Conservation (phyloP, 2,888 invertebrate genomes). For the Drosophila neonasuta region DNA sequence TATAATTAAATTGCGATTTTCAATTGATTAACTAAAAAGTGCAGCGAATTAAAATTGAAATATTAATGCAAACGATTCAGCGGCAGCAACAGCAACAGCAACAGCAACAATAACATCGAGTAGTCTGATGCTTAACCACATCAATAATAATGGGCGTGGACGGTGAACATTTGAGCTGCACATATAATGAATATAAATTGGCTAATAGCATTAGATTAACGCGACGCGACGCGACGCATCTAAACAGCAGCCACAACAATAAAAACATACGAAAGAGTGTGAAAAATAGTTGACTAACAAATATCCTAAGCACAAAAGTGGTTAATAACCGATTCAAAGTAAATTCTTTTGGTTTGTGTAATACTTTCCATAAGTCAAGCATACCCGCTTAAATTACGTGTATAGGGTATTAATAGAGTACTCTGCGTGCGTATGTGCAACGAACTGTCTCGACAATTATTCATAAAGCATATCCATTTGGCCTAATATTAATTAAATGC, state of each 20-base stretch:
- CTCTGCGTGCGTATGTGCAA: slow-evolving; percentile 10
- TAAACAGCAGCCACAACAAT: slow-evolving; percentile 25
- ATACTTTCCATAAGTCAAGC: not conserved
- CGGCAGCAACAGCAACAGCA: slow-evolving; percentile 8
- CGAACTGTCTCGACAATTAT: slow-evolving; percentile 52
- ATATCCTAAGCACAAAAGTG: not conserved
- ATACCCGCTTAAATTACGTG: not conserved
- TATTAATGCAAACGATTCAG: slow-evolving; percentile 35
- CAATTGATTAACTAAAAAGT: slow-evolving; percentile 56
- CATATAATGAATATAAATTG: slow-evolving; percentile 62
- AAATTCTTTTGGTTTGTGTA: not conserved
- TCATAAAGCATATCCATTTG: slow-evolving; percentile 60
- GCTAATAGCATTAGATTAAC: slow-evolving; percentile 63
- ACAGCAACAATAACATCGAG: not conserved
- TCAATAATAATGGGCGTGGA: not conserved
- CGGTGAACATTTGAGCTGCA: slow-evolving; percentile 7
- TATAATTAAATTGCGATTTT: slow-evolving; percentile 67
- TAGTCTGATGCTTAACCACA: not conserved
- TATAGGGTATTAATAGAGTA: slow-evolving; percentile 12
- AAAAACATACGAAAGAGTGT: slow-evolving; percentile 9
- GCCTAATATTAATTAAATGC: slow-evolving; percentile 74
- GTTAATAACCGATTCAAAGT: not conserved
- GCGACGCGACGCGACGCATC: slow-evolving; percentile 31
- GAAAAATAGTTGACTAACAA: not conserved
- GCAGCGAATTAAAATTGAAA: slow-evolving; percentile 46